These are phyloP conservation scores for Acanthurus leucopareius DNA, from an alignment of 2,797 vertebrate species.

Conservation along the genomic window DNA sequence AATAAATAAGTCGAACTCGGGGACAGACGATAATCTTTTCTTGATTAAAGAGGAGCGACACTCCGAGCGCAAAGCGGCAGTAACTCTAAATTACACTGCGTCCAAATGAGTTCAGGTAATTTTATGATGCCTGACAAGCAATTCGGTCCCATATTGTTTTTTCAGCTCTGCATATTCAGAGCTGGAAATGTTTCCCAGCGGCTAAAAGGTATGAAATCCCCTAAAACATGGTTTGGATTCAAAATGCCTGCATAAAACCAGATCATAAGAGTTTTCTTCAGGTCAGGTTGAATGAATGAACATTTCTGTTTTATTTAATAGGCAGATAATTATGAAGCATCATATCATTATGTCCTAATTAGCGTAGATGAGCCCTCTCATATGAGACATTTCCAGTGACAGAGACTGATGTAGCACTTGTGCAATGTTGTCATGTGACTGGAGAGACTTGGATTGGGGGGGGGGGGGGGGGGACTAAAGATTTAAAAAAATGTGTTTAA, in stretches of 20 bases:
- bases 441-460: no score
- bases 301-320: no score
- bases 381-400: no score
- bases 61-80: slow-evolving; percentile 19
- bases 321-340: no score
- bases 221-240: neutral
- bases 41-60: slow-evolving; percentile 54
- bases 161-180: slow-evolving; percentile 10
- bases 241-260: neutral
- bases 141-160: slow-evolving; percentile 30
- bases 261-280: no score
- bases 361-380: no score
- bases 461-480: no score
- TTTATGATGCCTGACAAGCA: slow-evolving; percentile 32
- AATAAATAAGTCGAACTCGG: slow-evolving; percentile 52
- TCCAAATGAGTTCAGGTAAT: slow-evolving; percentile 35
- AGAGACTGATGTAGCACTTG: no score
- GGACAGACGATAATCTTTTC: slow-evolving; percentile 48
- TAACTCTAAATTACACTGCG: slow-evolving; percentile 43
- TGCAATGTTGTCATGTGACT: no score
- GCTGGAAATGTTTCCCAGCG: slow-evolving; percentile 15
- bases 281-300: no score
- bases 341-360: no score
- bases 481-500: no score
- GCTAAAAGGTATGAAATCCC: neutral